Evolutionary conservation across 1,140 invertebrate genomes (phyloP), one percentile per base, ranked within the genome.

Genomic region (Zophobas atratus): DNA sequence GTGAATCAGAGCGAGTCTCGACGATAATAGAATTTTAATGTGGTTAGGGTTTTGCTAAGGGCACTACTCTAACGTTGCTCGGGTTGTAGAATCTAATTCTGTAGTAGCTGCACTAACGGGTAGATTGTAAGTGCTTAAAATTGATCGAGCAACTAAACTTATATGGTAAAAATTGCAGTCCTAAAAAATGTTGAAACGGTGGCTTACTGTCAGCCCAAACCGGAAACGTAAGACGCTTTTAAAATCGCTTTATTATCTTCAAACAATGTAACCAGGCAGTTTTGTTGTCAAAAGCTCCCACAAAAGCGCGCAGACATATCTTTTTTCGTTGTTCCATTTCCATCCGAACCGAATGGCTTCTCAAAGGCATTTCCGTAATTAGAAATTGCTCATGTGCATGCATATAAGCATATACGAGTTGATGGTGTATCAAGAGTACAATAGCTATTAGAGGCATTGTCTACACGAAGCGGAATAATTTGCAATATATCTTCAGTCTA

Each of bases 21-120:
- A 75, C 74, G 72, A 78, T 78, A 78, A 78, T 78, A 75, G 77
- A 78, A 63, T 78, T 78, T 63, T 78, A 78, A 78, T 73, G 57
- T 56, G 8, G 77, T 78, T 78, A 78, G 77, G 63, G 70, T 74
- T 51, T 74, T 6, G 49, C 77, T 57, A n/a, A 49, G 48, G 57
- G 77, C 77, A 63, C 38, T 71, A 60, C 41, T 74, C 57, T 78
- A 70, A 74, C 77, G 70, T 74, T 60, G 36, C 75, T 67, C 49
- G 63, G 48, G 49, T 49, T 60, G 46, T 78, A 74, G 35, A 78
- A 78, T 78, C 43, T 51, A 78, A 78, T 78, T 78, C 70, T 48
- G 70, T 78, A 57, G 77, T 78, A 78, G 71, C 77, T 78, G 32
- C 55, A 56, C 77, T 70, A 74, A 73, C 55, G 34, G 6, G 51